Evolutionary conservation across 2,797 vertebrate genomes (phyloP).

Genomic region (Tarsius wallacei): DNA sequence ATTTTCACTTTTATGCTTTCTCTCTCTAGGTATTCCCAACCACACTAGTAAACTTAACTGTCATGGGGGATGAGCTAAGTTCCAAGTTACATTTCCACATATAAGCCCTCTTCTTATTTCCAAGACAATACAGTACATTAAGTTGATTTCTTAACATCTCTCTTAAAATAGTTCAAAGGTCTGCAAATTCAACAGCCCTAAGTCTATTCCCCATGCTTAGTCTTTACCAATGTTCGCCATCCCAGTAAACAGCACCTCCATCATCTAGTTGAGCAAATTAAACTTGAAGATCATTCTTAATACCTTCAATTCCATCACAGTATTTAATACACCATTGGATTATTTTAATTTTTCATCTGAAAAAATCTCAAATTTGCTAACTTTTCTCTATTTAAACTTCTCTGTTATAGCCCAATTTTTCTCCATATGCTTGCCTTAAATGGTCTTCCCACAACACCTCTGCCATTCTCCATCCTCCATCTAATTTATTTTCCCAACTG

Average conservation of each 20-base stretch:
- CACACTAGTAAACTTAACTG: neutral
- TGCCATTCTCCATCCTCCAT: neutral
- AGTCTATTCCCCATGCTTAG: neutral
- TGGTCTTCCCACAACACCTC: neutral
- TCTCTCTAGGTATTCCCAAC: neutral
- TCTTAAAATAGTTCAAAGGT: neutral
- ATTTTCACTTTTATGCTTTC: neutral
- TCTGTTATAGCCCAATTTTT: neutral
- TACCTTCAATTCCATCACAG: neutral
- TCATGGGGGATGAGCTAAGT: neutral
- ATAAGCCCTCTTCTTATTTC: neutral
- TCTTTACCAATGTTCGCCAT: neutral
- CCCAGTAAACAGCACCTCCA: neutral
- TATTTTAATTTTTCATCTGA: constrained; percentile 18
- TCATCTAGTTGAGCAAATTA: neutral
- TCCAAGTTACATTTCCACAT: neutral
- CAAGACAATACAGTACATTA: neutral
- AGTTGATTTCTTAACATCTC: neutral
- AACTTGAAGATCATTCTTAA: constrained; percentile 37
- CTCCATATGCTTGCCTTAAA: neutral
- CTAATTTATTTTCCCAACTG: neutral
- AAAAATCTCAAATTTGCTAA: neutral
- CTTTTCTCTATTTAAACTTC: neutral
- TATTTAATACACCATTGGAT: neutral
- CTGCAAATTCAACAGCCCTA: neutral